Evolutionary conservation across 2,888 invertebrate genomes (phyloP), one percentile per base, ranked within the genome.

Genomic region (Kryphioiulus occultus): DNA sequence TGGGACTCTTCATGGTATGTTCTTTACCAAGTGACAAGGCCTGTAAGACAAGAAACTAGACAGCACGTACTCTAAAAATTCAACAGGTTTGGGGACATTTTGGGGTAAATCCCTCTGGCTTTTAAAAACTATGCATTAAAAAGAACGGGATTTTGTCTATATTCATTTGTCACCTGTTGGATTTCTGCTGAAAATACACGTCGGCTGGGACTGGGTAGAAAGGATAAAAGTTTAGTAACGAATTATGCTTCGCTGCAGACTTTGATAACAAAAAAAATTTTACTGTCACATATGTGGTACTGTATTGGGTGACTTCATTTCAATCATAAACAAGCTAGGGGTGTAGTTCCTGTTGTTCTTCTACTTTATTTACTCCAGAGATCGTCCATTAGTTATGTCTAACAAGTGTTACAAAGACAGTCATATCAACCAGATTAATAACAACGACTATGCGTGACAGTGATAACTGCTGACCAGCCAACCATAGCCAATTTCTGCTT

Each of bases 21-120:
- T 39, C 39, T 39, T 39, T 5, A 39, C 68, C 47, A n/a, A 59
- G 53, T 7, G 19, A 59, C 53, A 59, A 68, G 68, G 53, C n/a
- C n/a, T 59, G 7, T n/a, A 7, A 59, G 53, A n/a, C 53, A 2
- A 59, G 39, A 19, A 59, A 59, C 26, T n/a, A 68, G 15, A 12
- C 2, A 5, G 39, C 39, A 39, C 5, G 39, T 39, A 39, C 39
- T n/a, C n/a, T 22, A 10, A 59, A 26, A 2, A 12, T 68, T 22
- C 26, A 68, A 68, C 68, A 68, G 68, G 68, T 68, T 68, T 68
- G 26, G 26, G 68, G 68, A 68, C 26, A 59, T 59, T 59, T 59
- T 59, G 22, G 59, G 59, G 59, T 3, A 68, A 68, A 68, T 68
- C 26, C 68, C 68, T 26, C 68, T 68, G 22, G 10, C 26, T 68